phyloP scores from a whole-genome alignment of 1,140 invertebrate genomes.

The Drosophila repletoides region DNA sequence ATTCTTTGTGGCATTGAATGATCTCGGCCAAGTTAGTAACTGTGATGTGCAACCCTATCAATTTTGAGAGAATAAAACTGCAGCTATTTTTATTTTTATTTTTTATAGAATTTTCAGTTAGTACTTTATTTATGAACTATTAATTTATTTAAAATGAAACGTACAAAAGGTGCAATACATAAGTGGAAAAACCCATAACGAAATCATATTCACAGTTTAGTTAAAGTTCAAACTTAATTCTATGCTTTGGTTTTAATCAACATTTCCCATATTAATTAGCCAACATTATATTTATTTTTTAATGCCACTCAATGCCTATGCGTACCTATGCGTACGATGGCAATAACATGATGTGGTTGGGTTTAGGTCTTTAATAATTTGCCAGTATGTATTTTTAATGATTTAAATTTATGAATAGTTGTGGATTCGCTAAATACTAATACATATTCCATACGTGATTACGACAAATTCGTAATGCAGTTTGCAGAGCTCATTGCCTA shows the following conservation, averaged over 20 bases:
- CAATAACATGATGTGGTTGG: constrained; percentile 13
- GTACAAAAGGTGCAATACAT: constrained; percentile 55
- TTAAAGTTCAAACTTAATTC: constrained; percentile 41
- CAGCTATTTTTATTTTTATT: too few relatives aligned
- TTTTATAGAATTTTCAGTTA: constrained; percentile 20
- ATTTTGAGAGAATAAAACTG: background rate
- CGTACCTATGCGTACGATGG: constrained; percentile 2
- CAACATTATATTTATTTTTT: constrained; percentile 14
- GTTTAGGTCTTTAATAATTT: constrained; percentile 14
- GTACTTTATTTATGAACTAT: constrained; percentile 55
- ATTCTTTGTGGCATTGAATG: constrained; percentile 3
- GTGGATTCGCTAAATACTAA: background rate
- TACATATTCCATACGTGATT: background rate
- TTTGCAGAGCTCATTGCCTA: constrained; percentile 12
- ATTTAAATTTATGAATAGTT: constrained; percentile 24
- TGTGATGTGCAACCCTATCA: background rate
- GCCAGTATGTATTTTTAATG: constrained; percentile 28
- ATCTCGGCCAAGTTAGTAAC: background rate
- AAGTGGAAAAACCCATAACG: constrained; percentile 38
- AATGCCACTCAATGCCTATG: constrained; percentile 1
- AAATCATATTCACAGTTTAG: constrained; percentile 56
- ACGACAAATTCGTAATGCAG: constrained; percentile 27
- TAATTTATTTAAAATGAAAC: constrained; percentile 52
- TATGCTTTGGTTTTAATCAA: constrained; percentile 20
- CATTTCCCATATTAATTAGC: constrained; percentile 16